Conservation (phyloP, 2,113 vertebrate genomes). For the Rhinoptilus africanus region DNA sequence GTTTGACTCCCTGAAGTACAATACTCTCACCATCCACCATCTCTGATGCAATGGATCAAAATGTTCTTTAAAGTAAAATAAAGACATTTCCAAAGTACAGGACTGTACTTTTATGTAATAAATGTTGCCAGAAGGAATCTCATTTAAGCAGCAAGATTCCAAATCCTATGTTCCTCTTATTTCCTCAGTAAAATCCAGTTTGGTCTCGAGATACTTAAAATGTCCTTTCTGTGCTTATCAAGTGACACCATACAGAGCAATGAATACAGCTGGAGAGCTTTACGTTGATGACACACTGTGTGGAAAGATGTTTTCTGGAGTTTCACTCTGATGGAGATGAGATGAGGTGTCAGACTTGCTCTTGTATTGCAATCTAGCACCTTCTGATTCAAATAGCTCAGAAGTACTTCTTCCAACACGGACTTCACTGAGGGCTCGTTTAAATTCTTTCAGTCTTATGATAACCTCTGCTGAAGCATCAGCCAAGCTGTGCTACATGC, state of each 20-base stretch:
- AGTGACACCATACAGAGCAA: background rate
- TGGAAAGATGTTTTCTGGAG: background rate
- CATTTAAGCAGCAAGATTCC: background rate
- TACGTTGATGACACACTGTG: background rate
- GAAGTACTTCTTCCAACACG: background rate
- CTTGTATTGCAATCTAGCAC: background rate
- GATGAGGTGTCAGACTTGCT: background rate
- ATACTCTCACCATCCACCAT: fast-evolving
- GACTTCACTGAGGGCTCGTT: background rate
- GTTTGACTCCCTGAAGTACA: background rate
- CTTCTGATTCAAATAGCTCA: background rate
- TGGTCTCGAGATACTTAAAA: background rate
- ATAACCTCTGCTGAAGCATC: background rate
- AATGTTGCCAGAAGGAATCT: background rate
- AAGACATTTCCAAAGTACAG: background rate
- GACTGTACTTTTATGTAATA: background rate
- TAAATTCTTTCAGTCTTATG: background rate
- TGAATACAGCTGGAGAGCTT: background rate
- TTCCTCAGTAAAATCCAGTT: background rate
- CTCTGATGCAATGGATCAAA: background rate
- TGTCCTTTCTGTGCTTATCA: background rate
- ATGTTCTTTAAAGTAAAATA: background rate
- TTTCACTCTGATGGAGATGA: background rate
- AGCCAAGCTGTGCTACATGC: background rate
- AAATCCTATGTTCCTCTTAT: background rate